Conservation (phyloP, 2,113 vertebrate species). For the Garra rufa region DNA sequence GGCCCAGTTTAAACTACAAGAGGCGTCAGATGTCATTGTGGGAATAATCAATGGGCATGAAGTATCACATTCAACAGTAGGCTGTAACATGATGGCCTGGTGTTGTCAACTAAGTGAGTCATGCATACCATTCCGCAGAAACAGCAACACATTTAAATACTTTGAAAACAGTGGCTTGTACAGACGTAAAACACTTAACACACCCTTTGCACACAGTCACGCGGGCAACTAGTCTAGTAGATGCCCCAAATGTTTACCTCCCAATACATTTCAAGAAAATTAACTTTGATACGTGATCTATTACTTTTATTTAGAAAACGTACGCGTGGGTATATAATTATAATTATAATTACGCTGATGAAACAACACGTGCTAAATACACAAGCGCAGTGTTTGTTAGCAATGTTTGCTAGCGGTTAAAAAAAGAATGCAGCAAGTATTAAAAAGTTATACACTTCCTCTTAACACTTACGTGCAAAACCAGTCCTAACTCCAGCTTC, state of each 20-base stretch:
- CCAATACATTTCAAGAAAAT: neutral
- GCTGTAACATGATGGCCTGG: conserved; percentile 31
- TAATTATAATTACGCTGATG: neutral
- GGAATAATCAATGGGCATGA: conserved; percentile 13
- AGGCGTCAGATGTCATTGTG: neutral
- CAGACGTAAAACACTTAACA: neutral
- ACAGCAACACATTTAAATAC: conserved; percentile 27
- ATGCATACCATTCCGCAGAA: conserved; percentile 3
- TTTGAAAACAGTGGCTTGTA: neutral
- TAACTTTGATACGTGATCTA: neutral
- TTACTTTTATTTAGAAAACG: neutral
- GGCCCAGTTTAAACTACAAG: neutral
- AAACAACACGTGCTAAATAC: neutral
- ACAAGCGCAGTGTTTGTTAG: neutral
- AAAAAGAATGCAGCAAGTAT: neutral
- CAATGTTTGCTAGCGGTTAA: neutral
- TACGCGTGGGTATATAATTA: neutral
- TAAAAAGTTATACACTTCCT: neutral
- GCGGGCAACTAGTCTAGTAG: neutral
- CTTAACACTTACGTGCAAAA: conserved; percentile 27
- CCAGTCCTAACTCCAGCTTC: neutral
- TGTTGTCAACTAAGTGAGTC: conserved; percentile 34
- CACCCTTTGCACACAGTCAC: neutral
- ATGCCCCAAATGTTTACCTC: neutral
- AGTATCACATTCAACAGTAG: conserved; percentile 32